Evolutionary conservation across 2,888 invertebrate genomes (phyloP).

Genomic region (Eubasilissa splendida): DNA sequence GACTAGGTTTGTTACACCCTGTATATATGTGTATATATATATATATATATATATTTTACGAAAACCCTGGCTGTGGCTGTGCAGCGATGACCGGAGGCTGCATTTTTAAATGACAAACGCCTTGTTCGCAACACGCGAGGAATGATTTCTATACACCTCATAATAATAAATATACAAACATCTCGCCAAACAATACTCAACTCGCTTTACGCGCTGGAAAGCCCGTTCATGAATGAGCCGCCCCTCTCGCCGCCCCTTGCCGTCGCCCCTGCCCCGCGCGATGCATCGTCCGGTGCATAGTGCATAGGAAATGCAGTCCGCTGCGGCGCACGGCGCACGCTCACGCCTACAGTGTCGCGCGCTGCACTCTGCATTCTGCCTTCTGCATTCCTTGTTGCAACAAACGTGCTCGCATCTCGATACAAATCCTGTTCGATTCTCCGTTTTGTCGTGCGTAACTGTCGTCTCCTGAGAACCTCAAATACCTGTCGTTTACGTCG

Average conservation of each 20-base stretch:
- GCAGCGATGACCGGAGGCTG: too few species aligned
- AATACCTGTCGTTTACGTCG: neutral
- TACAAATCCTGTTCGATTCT: neutral
- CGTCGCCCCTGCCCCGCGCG: conserved; percentile 31
- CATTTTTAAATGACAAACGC: too few species aligned
- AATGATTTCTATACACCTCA: neutral
- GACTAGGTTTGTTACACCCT: too few species aligned
- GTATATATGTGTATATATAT: too few species aligned
- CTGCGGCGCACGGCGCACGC: conserved; percentile 61
- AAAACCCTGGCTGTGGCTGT: too few species aligned
- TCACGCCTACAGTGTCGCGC: conserved; percentile 60
- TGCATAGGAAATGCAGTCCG: conserved; percentile 50
- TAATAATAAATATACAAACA: too few species aligned
- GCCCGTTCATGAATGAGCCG: conserved; percentile 13
- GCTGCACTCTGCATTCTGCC: conserved; percentile 58
- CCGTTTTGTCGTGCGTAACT: too few species aligned
- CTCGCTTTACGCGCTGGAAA: neutral
- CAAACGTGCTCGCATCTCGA: neutral
- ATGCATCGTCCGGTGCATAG: conserved; percentile 17
- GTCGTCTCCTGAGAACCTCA: neutral
- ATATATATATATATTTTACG: too few species aligned
- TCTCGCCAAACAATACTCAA: neutral
- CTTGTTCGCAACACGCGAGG: too few species aligned
- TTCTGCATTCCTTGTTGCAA: neutral
- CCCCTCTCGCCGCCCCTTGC: conserved; percentile 18